A percentile compares a stretch with the other conserved stretches of the same genome.
Conservation (phyloP, 1,140 invertebrate species). For the Diuraphis noxia region DNA sequence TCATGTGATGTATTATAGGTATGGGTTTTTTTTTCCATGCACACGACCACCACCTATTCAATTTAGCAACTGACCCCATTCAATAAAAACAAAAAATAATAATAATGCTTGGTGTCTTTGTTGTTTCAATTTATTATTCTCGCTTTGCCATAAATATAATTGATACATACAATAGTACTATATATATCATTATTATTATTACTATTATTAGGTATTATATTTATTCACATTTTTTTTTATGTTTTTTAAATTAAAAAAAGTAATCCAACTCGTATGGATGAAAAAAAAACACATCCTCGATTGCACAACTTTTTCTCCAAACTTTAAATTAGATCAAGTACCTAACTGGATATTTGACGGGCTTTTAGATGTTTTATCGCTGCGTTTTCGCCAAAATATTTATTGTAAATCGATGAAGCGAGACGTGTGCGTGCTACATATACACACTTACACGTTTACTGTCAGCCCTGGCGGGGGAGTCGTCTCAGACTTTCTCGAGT, state of each 20-base stretch:
- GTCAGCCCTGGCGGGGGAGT: neutral
- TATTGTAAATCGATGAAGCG: conserved; percentile 5
- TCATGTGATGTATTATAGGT: neutral
- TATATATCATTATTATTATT: no score
- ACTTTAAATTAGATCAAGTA: conserved; percentile 27
- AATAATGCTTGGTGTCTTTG: neutral
- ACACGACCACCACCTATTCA: neutral
- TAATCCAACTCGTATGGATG: neutral
- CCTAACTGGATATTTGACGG: conserved; percentile 5
- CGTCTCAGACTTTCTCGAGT: neutral
- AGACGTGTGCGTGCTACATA: neutral
- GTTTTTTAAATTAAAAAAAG: neutral
- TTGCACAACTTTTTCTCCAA: neutral
- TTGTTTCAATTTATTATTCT: neutral
- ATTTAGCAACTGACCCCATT: neutral
- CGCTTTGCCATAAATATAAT: neutral
- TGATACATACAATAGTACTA: no score
- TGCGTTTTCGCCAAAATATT: neutral
- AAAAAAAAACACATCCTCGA: neutral
- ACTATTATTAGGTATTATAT: neutral
- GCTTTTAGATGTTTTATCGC: neutral
- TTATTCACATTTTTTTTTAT: neutral
- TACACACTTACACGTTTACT: neutral
- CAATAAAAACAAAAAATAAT: neutral
- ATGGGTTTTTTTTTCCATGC: neutral